Evolutionary conservation across 2,797 vertebrate species (phyloP), one percentile per base, ranked within the genome.

Genomic region (Chelon auratus): DNA sequence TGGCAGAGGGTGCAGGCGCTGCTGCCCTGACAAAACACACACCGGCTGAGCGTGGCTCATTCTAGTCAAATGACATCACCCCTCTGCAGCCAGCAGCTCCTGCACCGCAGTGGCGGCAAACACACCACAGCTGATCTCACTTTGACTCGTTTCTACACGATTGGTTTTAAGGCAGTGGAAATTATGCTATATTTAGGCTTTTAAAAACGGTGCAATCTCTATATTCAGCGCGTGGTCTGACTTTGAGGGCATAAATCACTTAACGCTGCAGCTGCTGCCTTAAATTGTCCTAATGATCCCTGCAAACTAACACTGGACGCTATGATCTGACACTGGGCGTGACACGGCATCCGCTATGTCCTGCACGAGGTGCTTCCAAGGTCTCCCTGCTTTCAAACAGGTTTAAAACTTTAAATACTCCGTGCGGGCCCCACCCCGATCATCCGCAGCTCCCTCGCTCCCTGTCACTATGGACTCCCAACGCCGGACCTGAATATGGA

Each of bases 401-500:
- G 90, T 80, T 30, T 70, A 83, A 87, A 78, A 90, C 93, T 92
- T 92, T 86, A 91, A 93, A 95, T 93, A 92, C 89, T 82, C 84
- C 50, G 68, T 81, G 36, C 5, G 30, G 30, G 89, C 90, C 93
- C 87, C 93, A 92, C 93, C 93, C 91, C 60, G 68, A 58, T 74
- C 74, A n/a, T 67, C 7, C 76, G 72, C 66, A 70, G 76, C 81
- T 83, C 77, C 63, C 39, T 58, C 80, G 7, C 43, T 62, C 76
- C 24, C 66, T 87, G 87, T 87, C 74, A 85, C 87, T 80, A 75
- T 64, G 70, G 66, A 81, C 83, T 85, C 85, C 85, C 83, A 48
- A 91, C 89, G 82, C 82, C 75, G 87, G 87, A 81, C 84, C 91
- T 93, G 82, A 91, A 92, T 93, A 93, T 91, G 89, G 93, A 88